A percentile compares a stretch with the other conserved stretches of the same genome.
These are phyloP conservation scores for Drosophila teissieri DNA, from an alignment of 1,140 invertebrate genomes.

Conservation along the genomic window DNA sequence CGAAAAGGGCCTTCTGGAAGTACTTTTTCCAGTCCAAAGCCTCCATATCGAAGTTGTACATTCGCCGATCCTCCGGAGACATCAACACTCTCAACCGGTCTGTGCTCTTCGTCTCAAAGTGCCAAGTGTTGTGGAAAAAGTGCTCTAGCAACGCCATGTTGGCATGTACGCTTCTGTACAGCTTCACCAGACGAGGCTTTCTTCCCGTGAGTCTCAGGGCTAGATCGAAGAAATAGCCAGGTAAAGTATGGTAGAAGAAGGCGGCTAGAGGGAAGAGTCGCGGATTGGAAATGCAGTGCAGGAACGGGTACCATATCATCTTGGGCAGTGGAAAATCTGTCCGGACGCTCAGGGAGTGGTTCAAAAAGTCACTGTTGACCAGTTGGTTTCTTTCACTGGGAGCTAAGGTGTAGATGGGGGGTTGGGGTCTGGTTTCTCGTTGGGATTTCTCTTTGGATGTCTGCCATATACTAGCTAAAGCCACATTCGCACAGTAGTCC, in stretches of 20 bases:
- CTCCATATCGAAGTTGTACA: constrained; percentile 89
- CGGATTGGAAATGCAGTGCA: constrained; percentile 75
- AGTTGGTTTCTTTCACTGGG: constrained; percentile 87
- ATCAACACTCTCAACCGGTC: constrained; percentile 87
- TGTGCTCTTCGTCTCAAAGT: constrained; percentile 88
- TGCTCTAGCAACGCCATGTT: constrained; percentile 88
- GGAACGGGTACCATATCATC: constrained; percentile 85
- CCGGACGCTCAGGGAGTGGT: constrained; percentile 51
- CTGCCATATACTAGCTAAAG: constrained; percentile 90
- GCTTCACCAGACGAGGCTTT: constrained; percentile 85
- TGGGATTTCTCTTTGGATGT: constrained; percentile 71
- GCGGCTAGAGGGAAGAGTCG: constrained; percentile 83
- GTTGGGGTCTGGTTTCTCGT: constrained; percentile 19
- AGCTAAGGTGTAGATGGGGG: constrained; percentile 89
- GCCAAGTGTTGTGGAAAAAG: constrained; percentile 88
- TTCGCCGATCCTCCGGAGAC: constrained; percentile 86
- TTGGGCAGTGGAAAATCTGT: constrained; percentile 67
- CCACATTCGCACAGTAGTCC: constrained; percentile 90
- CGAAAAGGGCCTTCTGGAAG: constrained; percentile 86
- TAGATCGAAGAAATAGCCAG: constrained; percentile 86
- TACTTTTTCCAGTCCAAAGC: constrained; percentile 88
- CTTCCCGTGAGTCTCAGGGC: constrained; percentile 83
- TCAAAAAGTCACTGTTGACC: constrained; percentile 86
- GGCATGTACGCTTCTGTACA: constrained; percentile 89
- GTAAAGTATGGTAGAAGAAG: constrained; percentile 86